Base-by-base conservation (phyloP, 37 sponge, comb jelly and placozoan genomes). In the Lycopodina hypogea region DNA sequence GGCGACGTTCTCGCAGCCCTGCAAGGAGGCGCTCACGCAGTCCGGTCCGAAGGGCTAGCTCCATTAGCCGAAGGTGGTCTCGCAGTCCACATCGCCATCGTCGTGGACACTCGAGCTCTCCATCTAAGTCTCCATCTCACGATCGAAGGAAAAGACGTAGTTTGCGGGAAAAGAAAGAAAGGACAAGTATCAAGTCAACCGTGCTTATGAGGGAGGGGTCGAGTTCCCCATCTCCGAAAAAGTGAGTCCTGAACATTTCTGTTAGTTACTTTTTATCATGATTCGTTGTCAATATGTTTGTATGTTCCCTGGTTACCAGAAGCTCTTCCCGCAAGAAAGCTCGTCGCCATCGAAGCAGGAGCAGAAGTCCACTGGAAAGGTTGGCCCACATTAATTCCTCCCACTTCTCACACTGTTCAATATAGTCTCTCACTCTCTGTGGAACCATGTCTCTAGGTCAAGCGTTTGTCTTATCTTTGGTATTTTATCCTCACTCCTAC, bases 311-410 rank as follows among this genome's bases (percentile, higher is more conserved):
- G 36, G 22, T 76, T 60, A 38, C 3, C 26, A 29, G 30, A 11
- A 78, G 67, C 35, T 65, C 66, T n/a, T 78, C 71, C 0, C 69
- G 56, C 19, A 70, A 22, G 60, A 70, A 71, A 40, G 80, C 69
- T n/a, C 53, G 71, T 45, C 66, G 35, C 35, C 3, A 32, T 24
- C 30, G 35, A 2, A 63, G 65, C 3, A 38, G 65, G 26, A 77
- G 61, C 24, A 35, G 24, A 3, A 77, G 77, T 42, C 77, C 64
- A 39, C 18, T 61, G 28, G 65, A 42, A 24, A 41, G 24, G 40
- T 23, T 1, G n/a, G 77, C 9, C 48, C 48, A 4, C 48, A 45
- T 9, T 45, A 45, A 45, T 45, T 45, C 48, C 4, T 45, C 9
- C 4, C 48, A 12, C 48, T 45, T 45, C 4, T 45, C 9, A 45